Percentiles rank a stretch among this genome's conserved stretches.
phyloP scores from a whole-genome alignment of 1,140 invertebrate species.

The Hydropsyche tenuis region DNA sequence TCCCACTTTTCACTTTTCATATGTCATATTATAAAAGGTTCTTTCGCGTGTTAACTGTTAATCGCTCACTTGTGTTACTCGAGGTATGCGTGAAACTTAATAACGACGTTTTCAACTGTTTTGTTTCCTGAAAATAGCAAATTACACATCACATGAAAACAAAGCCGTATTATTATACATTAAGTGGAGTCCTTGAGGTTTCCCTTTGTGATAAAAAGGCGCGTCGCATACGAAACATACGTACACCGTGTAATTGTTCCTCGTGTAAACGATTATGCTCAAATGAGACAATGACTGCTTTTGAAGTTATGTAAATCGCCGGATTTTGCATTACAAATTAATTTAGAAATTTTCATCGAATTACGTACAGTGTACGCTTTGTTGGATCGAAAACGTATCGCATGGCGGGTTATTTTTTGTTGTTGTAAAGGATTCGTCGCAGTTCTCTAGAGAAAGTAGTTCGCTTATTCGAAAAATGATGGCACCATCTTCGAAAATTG shows the following conservation, averaged over 20 bases:
- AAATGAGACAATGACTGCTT: background rate
- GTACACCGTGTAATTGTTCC: too few species aligned
- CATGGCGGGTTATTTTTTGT: background rate
- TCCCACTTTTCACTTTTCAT: background rate
- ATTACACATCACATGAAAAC: background rate
- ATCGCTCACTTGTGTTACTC: background rate
- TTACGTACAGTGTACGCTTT: background rate
- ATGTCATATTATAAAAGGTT: background rate
- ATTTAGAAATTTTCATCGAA: background rate
- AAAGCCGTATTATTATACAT: background rate
- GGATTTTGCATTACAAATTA: background rate
- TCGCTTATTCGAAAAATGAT: background rate
- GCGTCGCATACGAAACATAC: background rate
- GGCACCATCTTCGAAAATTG: background rate
- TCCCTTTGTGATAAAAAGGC: constrained; percentile 5
- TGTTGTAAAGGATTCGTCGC: background rate
- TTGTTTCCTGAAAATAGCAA: constrained; percentile 18
- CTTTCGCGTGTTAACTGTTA: background rate
- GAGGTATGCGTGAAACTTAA: background rate
- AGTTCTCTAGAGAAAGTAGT: constrained; percentile 9
- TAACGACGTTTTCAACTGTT: constrained; percentile 22
- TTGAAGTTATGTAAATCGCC: background rate
- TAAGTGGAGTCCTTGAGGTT: background rate
- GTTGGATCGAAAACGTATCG: background rate
- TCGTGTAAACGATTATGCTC: background rate